Evolutionary conservation across 1,140 invertebrate genomes (phyloP).

Genomic region (Caerostris extrusa): DNA sequence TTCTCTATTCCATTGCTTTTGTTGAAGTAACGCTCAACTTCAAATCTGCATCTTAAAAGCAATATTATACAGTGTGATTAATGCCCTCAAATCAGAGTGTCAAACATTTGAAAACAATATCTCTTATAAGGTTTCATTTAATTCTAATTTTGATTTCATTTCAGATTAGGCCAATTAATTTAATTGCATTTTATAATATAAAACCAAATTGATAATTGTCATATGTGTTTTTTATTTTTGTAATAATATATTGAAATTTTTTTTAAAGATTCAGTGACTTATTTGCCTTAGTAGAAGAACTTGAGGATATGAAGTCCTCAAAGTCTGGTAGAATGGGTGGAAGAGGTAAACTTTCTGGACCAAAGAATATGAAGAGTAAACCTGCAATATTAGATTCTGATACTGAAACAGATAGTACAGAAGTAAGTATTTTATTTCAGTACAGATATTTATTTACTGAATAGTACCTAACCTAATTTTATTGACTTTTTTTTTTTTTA

Average conservation of each 20-base stretch:
- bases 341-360: constrained; percentile 80
- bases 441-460: no score
- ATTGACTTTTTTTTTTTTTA: no score
- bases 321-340: constrained; percentile 80
- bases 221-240: background rate
- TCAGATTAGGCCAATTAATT: no score
- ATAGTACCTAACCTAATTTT: no score
- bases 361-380: constrained; percentile 82
- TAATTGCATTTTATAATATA: no score
- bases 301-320: constrained; percentile 86
- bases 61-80: no score
- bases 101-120: no score
- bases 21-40: no score
- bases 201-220: background rate
- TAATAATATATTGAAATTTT: background rate
- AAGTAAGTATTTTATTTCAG: constrained; percentile 83
- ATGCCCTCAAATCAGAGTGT: no score
- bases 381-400: constrained; percentile 84
- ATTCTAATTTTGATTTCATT: background rate
- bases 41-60: no score
- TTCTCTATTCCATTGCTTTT: no score
- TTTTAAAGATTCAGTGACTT: constrained; percentile 89
- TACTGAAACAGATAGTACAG: constrained; percentile 90
- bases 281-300: constrained; percentile 92
- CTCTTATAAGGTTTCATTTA: no score